Conservation (phyloP, 2,888 invertebrate genomes). For the Periphyllus acericola region DNA sequence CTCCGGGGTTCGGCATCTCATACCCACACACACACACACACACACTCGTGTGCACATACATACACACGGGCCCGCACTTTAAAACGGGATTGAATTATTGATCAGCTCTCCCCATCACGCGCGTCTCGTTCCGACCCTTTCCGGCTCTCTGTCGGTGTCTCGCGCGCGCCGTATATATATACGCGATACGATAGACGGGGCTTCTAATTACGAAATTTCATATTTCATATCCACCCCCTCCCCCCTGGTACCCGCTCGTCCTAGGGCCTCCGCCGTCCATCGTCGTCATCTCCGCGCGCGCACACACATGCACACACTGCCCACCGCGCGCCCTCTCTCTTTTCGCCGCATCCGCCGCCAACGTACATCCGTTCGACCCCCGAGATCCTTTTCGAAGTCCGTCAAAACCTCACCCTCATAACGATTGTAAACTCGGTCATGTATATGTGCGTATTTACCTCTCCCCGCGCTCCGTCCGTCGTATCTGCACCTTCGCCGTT, state of each 20-base stretch:
- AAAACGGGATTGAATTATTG: slow-evolving; percentile 64
- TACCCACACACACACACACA: slow-evolving; percentile 47
- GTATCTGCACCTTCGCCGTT: slow-evolving; percentile 6
- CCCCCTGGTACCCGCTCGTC: not conserved
- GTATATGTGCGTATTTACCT: not conserved
- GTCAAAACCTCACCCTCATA: slow-evolving; percentile 59
- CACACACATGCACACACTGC: not conserved
- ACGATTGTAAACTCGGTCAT: slow-evolving; percentile 52
- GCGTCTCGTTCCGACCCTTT: slow-evolving; percentile 6
- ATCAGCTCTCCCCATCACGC: slow-evolving; percentile 58
- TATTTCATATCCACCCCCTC: slow-evolving; percentile 56
- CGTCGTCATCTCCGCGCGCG: slow-evolving; percentile 35
- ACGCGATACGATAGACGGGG: slow-evolving; percentile 40
- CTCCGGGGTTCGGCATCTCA: slow-evolving; percentile 60
- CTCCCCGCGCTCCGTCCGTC: not conserved
- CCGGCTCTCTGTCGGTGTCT: slow-evolving; percentile 31
- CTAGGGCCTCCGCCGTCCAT: slow-evolving; percentile 30
- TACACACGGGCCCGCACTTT: slow-evolving; percentile 56
- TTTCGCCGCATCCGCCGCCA: slow-evolving; percentile 17
- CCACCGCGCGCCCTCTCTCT: slow-evolving; percentile 39
- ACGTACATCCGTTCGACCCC: slow-evolving; percentile 45
- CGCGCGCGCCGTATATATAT: not conserved
- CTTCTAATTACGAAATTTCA: slow-evolving; percentile 62
- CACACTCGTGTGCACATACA: not conserved
- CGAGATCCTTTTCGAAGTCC: slow-evolving; percentile 57